These are phyloP conservation scores for Ceriagrion tenellum DNA, from an alignment of 2,888 invertebrate genomes.

Conservation along the genomic window DNA sequence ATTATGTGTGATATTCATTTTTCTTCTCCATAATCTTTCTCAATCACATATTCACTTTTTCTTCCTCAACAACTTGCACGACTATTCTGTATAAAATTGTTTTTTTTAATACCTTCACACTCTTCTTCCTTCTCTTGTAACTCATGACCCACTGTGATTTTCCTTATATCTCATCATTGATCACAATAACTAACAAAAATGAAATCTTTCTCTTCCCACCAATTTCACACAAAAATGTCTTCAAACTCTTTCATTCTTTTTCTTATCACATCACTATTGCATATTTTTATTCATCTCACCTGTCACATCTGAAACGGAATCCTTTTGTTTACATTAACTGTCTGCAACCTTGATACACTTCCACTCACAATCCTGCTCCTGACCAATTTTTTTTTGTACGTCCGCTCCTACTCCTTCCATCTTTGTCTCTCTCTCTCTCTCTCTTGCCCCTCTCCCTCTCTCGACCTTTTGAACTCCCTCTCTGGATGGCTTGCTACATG, in stretches of 20 bases:
- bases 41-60: background rate
- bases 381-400: background rate
- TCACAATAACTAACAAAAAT: background rate
- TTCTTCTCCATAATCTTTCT: background rate
- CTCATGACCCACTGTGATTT: background rate
- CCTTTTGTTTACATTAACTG: background rate
- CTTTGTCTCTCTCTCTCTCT: background rate
- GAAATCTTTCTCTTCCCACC: background rate
- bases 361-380: background rate
- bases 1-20: background rate
- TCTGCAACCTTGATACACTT: background rate
- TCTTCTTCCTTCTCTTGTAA: background rate
- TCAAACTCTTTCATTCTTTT: background rate
- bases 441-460: background rate
- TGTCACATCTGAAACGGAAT: background rate
- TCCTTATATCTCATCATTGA: background rate
- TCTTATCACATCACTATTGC: background rate
- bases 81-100: background rate
- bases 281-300: background rate
- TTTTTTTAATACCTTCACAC: background rate
- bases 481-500: constrained; percentile 56
- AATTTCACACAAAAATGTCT: background rate
- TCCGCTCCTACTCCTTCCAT: constrained; percentile 44
- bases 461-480: background rate
- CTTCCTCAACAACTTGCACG: background rate